These are phyloP conservation scores for Ganaspis brasiliensis DNA, from an alignment of 2,888 invertebrate species.

Conservation along the genomic window DNA sequence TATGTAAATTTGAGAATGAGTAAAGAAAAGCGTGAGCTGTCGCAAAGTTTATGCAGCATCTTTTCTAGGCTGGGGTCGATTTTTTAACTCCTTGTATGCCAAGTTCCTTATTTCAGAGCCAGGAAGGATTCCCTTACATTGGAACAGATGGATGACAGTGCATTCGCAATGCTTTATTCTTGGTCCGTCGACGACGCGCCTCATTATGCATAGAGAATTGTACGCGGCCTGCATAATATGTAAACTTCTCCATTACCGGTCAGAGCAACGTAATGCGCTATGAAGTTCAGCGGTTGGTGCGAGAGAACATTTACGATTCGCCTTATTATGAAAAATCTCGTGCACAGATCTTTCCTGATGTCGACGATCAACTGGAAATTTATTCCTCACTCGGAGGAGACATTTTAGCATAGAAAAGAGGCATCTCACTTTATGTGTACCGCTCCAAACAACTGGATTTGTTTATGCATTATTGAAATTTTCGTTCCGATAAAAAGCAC, in stretches of 20 bases:
- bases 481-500: not conserved
- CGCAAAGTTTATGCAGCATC: constrained; percentile 40
- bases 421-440: constrained; percentile 23
- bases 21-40: constrained; percentile 21
- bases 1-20: constrained; percentile 6
- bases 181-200: constrained; percentile 75
- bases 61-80: not conserved
- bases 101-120: constrained; percentile 46
- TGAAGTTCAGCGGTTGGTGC: constrained; percentile 61
- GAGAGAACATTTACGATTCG: constrained; percentile 57
- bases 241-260: constrained; percentile 78
- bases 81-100: constrained; percentile 27
- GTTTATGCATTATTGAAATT: constrained; percentile 36
- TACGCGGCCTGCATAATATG: constrained; percentile 80
- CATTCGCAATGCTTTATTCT: constrained; percentile 74
- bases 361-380: constrained; percentile 35
- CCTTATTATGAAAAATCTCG: constrained; percentile 44
- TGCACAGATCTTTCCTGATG: constrained; percentile 16
- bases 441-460: constrained; percentile 9
- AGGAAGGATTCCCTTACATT: constrained; percentile 53
- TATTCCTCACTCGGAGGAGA: constrained; percentile 39
- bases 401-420: constrained; percentile 40
- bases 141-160: constrained; percentile 60
- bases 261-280: constrained; percentile 63
- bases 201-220: constrained; percentile 80